These are phyloP conservation scores for Carduelis carduelis DNA, from an alignment of 2,797 vertebrate species.

Conservation along the genomic window DNA sequence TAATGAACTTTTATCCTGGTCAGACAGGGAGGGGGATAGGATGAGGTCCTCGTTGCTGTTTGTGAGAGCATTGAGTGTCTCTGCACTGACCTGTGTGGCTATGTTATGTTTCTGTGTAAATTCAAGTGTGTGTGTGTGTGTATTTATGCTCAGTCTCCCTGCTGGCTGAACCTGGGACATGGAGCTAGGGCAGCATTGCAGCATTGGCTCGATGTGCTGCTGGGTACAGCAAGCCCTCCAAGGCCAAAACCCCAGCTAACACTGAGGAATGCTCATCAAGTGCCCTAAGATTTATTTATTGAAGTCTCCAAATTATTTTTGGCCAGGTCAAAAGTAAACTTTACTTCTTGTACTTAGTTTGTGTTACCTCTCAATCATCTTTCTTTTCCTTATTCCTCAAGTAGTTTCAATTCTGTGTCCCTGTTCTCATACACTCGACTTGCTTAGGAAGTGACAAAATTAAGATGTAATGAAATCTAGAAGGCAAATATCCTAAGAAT, in stretches of 20 bases:
- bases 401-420: background rate
- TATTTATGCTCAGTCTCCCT: rapidly evolving
- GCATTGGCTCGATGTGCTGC: background rate
- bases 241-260: background rate
- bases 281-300: background rate
- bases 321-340: background rate
- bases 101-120: background rate
- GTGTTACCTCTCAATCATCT: no score
- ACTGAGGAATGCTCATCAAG: background rate
- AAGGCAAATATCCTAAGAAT: background rate
- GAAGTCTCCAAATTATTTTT: background rate
- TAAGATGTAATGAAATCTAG: background rate
- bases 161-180: background rate
- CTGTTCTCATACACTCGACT: background rate
- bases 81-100: background rate
- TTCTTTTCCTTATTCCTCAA: background rate
- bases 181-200: background rate
- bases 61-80: background rate
- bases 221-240: background rate
- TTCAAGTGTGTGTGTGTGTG: background rate
- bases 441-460: background rate
- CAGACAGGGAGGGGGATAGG: background rate
- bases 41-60: background rate
- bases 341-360: background rate
- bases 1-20: background rate